These are phyloP conservation scores for Clavelina lepadiformis DNA, from an alignment of 23 tunicate species.

Conservation along the genomic window DNA sequence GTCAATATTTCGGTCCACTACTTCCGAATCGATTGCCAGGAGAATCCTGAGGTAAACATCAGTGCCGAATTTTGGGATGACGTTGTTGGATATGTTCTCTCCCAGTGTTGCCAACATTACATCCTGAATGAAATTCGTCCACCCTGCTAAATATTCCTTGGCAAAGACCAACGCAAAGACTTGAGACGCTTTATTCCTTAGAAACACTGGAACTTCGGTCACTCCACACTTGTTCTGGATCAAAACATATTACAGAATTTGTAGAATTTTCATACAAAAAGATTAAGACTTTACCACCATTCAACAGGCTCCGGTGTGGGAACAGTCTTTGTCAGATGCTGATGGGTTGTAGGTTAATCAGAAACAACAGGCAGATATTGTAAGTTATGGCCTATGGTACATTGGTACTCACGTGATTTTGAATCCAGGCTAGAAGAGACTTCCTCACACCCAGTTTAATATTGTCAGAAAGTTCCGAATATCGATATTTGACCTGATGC, in stretches of 20 bases:
- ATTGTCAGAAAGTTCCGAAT: constrained; percentile 27
- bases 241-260: not conserved
- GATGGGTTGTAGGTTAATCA: not conserved
- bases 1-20: constrained; percentile 72
- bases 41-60: constrained; percentile 66
- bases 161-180: constrained; percentile 82
- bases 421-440: constrained; percentile 66
- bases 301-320: not conserved
- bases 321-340: not conserved
- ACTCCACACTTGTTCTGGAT: constrained; percentile 23
- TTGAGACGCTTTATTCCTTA: constrained; percentile 80
- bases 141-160: constrained; percentile 47
- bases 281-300: not conserved
- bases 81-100: constrained; percentile 7
- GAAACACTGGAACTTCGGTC: constrained; percentile 23
- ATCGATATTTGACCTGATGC: constrained; percentile 60
- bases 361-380: not conserved
- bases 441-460: constrained; percentile 33
- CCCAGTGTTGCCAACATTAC: constrained; percentile 44
- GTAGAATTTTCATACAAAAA: not conserved
- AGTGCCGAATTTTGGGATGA: constrained; percentile 29
- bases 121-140: constrained; percentile 69
- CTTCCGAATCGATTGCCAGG: constrained; percentile 85
- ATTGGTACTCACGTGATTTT: constrained; percentile 51
- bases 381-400: no score